Conservation (phyloP, 2,113 vertebrate genomes). For the Chaetodon trifascialis region DNA sequence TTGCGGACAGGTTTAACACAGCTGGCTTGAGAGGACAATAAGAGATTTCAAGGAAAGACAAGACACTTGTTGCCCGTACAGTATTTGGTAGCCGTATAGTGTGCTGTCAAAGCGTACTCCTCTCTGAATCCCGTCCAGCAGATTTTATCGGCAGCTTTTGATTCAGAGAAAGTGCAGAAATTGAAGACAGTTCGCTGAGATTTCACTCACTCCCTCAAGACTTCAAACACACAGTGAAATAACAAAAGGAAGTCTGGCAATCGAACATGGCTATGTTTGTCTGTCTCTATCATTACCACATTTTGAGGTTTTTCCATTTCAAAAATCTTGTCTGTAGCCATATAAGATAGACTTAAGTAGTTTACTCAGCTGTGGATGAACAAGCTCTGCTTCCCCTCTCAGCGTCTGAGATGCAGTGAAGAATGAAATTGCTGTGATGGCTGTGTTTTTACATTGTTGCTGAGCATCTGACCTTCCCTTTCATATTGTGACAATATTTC, state of each 20-base stretch:
- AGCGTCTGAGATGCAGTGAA: slow-evolving; percentile 59
- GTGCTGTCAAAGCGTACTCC: slow-evolving; percentile 28
- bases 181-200: slow-evolving; percentile 65
- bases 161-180: slow-evolving; percentile 68
- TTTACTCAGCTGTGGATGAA: slow-evolving; percentile 84
- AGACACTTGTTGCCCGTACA: slow-evolving; percentile 18
- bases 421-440: slow-evolving; percentile 54
- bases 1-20: slow-evolving; percentile 63
- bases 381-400: slow-evolving; percentile 73
- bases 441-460: slow-evolving; percentile 76
- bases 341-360: slow-evolving; percentile 80
- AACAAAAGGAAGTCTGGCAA: slow-evolving; percentile 82
- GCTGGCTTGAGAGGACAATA: slow-evolving; percentile 58
- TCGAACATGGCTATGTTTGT: slow-evolving; percentile 75
- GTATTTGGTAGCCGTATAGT: slow-evolving; percentile 40
- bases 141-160: slow-evolving; percentile 60
- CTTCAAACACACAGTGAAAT: slow-evolving; percentile 78
- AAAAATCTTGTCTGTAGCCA: slow-evolving; percentile 69
- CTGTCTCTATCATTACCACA: slow-evolving; percentile 76
- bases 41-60: slow-evolving; percentile 52
- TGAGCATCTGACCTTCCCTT: slow-evolving; percentile 74
- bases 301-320: slow-evolving; percentile 75
- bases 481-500: slow-evolving; percentile 75
- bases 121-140: slow-evolving; percentile 52
- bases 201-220: slow-evolving; percentile 64